Evolutionary conservation across 2,797 vertebrate genomes (phyloP).

Genomic region (Coreius guichenoti): DNA sequence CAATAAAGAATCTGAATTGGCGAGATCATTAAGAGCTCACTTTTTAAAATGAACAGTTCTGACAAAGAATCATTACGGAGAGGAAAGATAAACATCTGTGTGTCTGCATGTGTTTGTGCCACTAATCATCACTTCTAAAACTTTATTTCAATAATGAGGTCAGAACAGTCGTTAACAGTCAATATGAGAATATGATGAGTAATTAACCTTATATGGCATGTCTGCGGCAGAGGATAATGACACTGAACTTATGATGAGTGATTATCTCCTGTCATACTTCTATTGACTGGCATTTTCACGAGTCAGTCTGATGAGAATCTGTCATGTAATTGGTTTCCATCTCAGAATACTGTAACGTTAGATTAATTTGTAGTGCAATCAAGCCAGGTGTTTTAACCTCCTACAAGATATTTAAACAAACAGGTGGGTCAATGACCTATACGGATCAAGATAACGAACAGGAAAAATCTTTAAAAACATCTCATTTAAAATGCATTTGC

Average conservation of each 20-base stretch:
- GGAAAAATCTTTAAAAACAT: not conserved
- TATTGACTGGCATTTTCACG: slow-evolving; percentile 33
- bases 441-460: not conserved
- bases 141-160: slow-evolving; percentile 59
- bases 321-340: not conserved
- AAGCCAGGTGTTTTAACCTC: not conserved
- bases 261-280: slow-evolving; percentile 18
- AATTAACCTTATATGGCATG: slow-evolving; percentile 55
- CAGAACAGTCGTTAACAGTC: slow-evolving; percentile 60
- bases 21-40: slow-evolving; percentile 35
- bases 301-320: slow-evolving; percentile 5
- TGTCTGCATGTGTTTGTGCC: slow-evolving; percentile 23
- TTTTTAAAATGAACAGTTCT: slow-evolving; percentile 40
- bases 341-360: slow-evolving; percentile 22
- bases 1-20: slow-evolving; percentile 33
- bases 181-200: slow-evolving; percentile 60
- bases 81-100: slow-evolving; percentile 53
- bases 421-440: not conserved
- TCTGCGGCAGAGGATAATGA: slow-evolving; percentile 48
- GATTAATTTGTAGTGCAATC: slow-evolving; percentile 17
- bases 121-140: slow-evolving; percentile 54
- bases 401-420: slow-evolving; percentile 12
- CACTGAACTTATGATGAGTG: slow-evolving; percentile 42
- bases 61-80: slow-evolving; percentile 34
- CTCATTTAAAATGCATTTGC: not conserved